Evolutionary conservation across 2,113 vertebrate species (phyloP).

Genomic region (Mystacornis crossleyi): DNA sequence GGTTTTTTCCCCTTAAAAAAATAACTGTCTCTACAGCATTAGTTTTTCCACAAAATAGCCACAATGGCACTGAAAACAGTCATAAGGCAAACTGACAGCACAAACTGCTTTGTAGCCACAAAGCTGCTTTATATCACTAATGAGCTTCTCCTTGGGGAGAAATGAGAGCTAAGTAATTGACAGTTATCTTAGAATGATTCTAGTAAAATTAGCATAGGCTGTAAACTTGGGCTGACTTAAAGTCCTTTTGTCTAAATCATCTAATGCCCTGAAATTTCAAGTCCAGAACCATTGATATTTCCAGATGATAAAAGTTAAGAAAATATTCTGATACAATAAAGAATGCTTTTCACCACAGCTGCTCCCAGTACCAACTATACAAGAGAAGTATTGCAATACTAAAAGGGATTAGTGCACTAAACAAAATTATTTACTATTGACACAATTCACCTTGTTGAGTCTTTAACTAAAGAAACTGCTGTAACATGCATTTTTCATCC

Average conservation of each 20-base stretch:
- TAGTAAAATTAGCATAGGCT: background rate
- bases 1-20: rapidly evolving
- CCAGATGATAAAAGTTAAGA: background rate
- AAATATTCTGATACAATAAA: background rate
- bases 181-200: background rate
- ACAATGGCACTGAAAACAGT: background rate
- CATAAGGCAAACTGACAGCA: background rate
- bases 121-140: background rate
- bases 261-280: background rate
- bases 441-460: background rate
- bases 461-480: background rate
- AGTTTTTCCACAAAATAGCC: background rate
- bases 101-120: background rate
- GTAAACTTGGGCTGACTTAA: background rate
- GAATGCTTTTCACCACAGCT: background rate
- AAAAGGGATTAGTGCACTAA: background rate
- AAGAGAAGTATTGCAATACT: background rate
- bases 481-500: background rate
- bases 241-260: background rate
- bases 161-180: background rate
- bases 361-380: background rate
- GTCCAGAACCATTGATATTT: background rate
- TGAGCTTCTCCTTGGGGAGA: background rate
- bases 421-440: background rate
- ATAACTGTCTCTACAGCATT: background rate